These are phyloP conservation scores for Stenopsyche tienmushanensis DNA, from an alignment of 1,140 invertebrate species.

Conservation along the genomic window DNA sequence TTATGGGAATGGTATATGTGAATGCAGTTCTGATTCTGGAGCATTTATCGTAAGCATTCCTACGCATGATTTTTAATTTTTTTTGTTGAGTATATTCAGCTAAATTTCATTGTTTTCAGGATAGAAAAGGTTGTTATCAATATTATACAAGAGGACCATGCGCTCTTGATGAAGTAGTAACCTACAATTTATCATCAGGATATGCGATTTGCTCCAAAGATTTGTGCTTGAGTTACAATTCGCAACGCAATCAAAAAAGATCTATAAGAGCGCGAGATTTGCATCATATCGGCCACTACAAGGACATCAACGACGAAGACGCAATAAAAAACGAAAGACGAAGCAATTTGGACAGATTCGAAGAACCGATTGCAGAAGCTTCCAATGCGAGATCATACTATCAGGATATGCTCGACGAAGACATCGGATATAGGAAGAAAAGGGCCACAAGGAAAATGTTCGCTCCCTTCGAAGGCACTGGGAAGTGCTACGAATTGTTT, in stretches of 20 bases:
- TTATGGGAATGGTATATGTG: slow-evolving; percentile 12
- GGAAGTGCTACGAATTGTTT: background rate
- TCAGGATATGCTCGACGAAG: no score
- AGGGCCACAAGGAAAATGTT: background rate
- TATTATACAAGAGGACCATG: slow-evolving; percentile 22
- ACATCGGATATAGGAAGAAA: background rate
- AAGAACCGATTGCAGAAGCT: no score
- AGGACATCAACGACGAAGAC: background rate
- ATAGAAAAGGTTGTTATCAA: slow-evolving; percentile 4
- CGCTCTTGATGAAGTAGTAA: background rate
- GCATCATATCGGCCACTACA: background rate
- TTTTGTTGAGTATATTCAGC: no score
- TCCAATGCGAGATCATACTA: no score
- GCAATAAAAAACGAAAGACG: no score
- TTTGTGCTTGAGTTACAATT: slow-evolving; percentile 4
- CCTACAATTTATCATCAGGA: background rate
- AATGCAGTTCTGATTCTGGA: background rate
- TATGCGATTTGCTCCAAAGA: slow-evolving; percentile 9
- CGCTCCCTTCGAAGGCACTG: slow-evolving; percentile 14
- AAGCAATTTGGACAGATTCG: no score
- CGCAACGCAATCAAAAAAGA: background rate
- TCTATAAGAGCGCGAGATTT: background rate
- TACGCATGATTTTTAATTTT: background rate
- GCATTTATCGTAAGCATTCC: background rate
- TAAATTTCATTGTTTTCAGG: slow-evolving; percentile 6